Evolutionary conservation across 2,797 vertebrate species (phyloP).

Genomic region (Aplochiton taeniatus): DNA sequence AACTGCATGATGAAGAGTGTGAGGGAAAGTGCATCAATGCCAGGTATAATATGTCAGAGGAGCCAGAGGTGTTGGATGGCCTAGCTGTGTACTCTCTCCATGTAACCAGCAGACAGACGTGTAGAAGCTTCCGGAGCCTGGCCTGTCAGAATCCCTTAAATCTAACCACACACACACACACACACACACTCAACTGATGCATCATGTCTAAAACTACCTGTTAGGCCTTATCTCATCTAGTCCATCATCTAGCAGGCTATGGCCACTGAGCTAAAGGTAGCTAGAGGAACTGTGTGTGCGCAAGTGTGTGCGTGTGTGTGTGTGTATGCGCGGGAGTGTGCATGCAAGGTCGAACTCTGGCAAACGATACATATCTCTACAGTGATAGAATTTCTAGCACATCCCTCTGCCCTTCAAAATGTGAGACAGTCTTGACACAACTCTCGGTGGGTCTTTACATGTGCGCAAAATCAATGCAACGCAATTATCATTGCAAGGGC

Average conservation of each 20-base stretch:
- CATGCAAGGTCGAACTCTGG: neutral
- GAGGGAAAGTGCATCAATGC: too few relatives aligned
- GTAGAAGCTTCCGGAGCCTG: constrained; percentile 34
- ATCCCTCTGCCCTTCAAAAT: neutral
- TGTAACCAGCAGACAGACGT: constrained; percentile 19
- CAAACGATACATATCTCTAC: neutral
- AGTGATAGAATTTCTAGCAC: neutral
- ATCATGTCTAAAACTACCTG: constrained; percentile 47
- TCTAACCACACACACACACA: constrained; percentile 33
- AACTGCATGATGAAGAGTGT: too few relatives aligned
- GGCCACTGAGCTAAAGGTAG: constrained; percentile 22
- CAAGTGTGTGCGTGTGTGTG: neutral
- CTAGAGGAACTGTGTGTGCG: neutral
- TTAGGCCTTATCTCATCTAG: constrained; percentile 42
- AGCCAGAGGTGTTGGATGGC: too few relatives aligned
- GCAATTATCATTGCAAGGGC: constrained; percentile 75
- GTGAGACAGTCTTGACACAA: neutral
- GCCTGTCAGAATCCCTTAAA: constrained; percentile 38
- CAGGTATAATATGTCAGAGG: too few relatives aligned
- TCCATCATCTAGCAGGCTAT: constrained; percentile 32
- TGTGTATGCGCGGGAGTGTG: constrained; percentile 13
- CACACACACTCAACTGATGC: constrained; percentile 31
- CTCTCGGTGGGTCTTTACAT: neutral
- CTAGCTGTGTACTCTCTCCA: too few relatives aligned
- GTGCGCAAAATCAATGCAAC: constrained; percentile 66